Evolutionary conservation across 2,113 vertebrate species (phyloP).

Genomic region (Hepsetus odoe): DNA sequence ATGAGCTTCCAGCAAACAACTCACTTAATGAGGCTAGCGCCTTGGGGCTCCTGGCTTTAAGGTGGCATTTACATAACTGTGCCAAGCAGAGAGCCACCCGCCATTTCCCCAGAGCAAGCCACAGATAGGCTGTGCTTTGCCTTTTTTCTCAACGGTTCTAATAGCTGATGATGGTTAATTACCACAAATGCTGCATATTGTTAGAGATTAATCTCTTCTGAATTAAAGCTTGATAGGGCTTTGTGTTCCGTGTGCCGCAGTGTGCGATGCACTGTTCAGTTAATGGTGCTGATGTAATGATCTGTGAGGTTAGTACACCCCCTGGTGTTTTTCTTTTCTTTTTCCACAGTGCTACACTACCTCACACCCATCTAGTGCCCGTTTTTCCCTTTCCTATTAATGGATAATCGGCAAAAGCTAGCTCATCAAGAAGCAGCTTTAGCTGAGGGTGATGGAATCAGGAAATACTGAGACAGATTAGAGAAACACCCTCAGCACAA

Average conservation of each 20-base stretch:
- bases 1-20: not conserved
- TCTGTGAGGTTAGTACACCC: conserved; percentile 9
- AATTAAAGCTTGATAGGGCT: not conserved
- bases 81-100: not conserved
- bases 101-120: not conserved
- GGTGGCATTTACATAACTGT: conserved; percentile 12
- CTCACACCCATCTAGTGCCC: not conserved
- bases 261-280: not conserved
- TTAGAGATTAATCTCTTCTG: not conserved
- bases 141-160: not conserved
- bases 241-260: conserved; percentile 15
- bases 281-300: not conserved
- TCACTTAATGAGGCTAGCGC: not conserved
- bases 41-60: not conserved
- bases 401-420: not conserved
- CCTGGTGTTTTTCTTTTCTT: conserved; percentile 22
- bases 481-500: no score
- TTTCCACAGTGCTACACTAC: not conserved
- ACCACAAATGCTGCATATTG: not conserved
- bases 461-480: not conserved
- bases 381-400: not conserved
- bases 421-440: not conserved
- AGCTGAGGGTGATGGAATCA: not conserved
- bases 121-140: not conserved
- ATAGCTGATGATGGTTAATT: conserved; percentile 4